These are phyloP conservation scores for Leucophenga montana DNA, from an alignment of 2,888 invertebrate genomes.

Conservation along the genomic window DNA sequence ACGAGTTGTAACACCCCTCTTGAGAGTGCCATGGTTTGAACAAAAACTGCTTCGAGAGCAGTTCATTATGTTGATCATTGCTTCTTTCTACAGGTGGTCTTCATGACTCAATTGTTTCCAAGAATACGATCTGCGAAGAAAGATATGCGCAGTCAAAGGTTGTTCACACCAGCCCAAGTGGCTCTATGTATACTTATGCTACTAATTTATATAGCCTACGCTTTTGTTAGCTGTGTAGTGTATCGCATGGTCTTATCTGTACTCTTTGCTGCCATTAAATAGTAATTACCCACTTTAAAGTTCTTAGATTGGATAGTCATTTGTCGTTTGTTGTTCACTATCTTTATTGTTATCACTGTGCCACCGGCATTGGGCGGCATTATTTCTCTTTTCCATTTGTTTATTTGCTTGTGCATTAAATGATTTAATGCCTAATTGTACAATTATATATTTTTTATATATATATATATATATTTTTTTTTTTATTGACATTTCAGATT, in stretches of 20 bases:
- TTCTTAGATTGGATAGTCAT: neutral
- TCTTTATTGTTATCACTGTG: constrained; percentile 9
- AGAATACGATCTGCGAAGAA: no score
- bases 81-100: no score
- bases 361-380: constrained; percentile 1
- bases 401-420: neutral
- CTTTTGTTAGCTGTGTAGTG: neutral
- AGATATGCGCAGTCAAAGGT: no score
- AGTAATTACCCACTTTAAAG: constrained; percentile 17
- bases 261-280: constrained; percentile 3
- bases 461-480: no score
- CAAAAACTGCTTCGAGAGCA: no score
- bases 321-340: neutral
- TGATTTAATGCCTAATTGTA: constrained; percentile 5
- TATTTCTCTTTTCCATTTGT: neutral
- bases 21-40: no score
- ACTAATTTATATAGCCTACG: neutral
- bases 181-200: no score
- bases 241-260: no score
- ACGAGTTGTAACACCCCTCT: no score
- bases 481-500: constrained; percentile 12
- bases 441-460: neutral
- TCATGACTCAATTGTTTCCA: no score
- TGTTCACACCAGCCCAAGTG: no score
- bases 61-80: no score